Percentiles rank a stretch among this genome's conserved stretches.
phyloP scores from a whole-genome alignment of 2,888 invertebrate genomes.

The Cephus runcator region DNA sequence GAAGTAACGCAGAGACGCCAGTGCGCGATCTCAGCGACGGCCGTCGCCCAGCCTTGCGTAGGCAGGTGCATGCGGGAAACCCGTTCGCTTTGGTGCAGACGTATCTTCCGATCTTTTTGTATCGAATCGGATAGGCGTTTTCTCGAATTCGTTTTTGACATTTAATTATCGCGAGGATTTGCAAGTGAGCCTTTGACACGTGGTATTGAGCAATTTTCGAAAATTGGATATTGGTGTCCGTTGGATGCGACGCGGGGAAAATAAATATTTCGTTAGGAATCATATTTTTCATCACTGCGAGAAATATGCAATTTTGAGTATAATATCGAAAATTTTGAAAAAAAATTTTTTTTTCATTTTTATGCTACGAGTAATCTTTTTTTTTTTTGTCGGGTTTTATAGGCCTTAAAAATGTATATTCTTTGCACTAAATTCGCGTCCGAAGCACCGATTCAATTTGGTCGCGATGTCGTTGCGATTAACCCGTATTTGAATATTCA shows the following conservation, averaged over 20 bases:
- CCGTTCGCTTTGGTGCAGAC: background rate
- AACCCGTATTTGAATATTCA: background rate
- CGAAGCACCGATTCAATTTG: background rate
- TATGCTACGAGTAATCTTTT: no score
- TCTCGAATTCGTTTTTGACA: background rate
- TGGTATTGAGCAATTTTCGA: background rate
- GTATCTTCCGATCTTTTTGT: background rate
- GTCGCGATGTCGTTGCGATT: background rate
- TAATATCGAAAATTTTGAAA: no score
- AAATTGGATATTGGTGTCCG: background rate
- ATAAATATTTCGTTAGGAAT: no score
- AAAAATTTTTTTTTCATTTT: no score
- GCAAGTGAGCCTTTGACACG: background rate
- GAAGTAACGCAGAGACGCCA: background rate
- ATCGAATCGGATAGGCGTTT: background rate
- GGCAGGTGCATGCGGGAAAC: constrained; percentile 41
- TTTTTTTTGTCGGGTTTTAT: no score
- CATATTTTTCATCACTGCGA: no score
- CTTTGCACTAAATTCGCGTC: no score
- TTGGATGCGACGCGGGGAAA: background rate
- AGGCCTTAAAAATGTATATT: no score
- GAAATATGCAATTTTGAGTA: no score
- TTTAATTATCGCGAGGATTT: background rate
- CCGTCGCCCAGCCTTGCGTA: constrained; percentile 46
- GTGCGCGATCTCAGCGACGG: constrained; percentile 43